These are phyloP conservation scores for Amblyteles armatorius DNA, from an alignment of 2,888 invertebrate species.

Conservation along the genomic window DNA sequence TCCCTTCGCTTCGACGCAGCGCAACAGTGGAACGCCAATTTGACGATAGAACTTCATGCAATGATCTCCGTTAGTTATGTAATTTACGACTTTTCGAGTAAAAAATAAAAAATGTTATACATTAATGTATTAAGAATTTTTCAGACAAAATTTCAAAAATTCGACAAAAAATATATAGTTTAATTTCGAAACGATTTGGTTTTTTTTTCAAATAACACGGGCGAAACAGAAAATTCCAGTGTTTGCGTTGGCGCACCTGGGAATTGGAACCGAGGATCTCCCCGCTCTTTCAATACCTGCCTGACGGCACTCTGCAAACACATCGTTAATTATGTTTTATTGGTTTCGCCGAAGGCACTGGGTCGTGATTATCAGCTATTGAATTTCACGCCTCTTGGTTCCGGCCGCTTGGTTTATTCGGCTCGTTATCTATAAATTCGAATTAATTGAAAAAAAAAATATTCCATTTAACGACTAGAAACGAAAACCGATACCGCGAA, in stretches of 20 bases:
- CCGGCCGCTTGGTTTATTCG: not conserved
- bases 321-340: not conserved
- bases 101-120: not conserved
- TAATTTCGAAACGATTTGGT: too few species aligned
- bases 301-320: too few species aligned
- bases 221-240: not conserved
- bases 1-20: conserved; percentile 4
- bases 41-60: not conserved
- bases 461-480: not conserved
- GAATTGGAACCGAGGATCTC: not conserved
- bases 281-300: not conserved
- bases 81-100: not conserved
- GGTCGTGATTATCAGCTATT: not conserved
- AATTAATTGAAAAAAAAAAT: not conserved
- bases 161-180: not conserved
- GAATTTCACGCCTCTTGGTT: not conserved
- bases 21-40: conserved; percentile 18
- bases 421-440: not conserved
- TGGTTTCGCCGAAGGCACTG: not conserved
- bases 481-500: not conserved
- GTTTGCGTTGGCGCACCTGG: not conserved
- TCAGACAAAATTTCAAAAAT: not conserved
- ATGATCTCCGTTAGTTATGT: not conserved
- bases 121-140: not conserved
- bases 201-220: too few species aligned